Evolutionary conservation across 2,113 vertebrate species (phyloP).

Genomic region (Elephas maximus): DNA sequence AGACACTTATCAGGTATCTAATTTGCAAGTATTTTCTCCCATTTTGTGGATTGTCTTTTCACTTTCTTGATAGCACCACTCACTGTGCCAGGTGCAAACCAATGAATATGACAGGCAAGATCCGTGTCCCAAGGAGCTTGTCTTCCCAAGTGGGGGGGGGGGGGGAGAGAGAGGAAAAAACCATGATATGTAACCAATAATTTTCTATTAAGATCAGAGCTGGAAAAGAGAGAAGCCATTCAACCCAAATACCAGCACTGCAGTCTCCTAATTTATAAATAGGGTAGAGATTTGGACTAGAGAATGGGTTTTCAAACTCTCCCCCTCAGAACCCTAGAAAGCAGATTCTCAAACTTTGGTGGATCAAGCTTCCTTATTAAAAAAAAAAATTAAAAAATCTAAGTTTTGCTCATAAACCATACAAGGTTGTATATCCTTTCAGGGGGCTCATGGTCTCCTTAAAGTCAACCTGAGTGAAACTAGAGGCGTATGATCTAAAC

Average conservation of each 20-base stretch:
- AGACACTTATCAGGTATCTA: too few relatives aligned
- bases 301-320: not conserved
- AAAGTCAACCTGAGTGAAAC: not conserved
- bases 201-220: not conserved
- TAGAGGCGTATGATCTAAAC: not conserved
- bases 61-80: too few relatives aligned
- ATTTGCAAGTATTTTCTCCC: too few relatives aligned
- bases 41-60: too few relatives aligned
- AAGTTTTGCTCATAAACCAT: not conserved
- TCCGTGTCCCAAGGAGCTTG: not conserved
- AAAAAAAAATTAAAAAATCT: not conserved
- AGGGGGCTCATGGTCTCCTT: not conserved
- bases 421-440: not conserved
- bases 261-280: not conserved
- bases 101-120: not conserved
- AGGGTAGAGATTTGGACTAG: not conserved
- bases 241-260: not conserved
- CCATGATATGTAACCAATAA: not conserved
- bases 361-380: not conserved
- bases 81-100: not conserved
- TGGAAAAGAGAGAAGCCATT: not conserved
- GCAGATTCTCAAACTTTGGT: not conserved
- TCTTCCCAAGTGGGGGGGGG: too few relatives aligned
- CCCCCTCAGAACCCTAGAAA: not conserved
- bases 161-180: not conserved